Conservation (phyloP, 2,797 vertebrate genomes). For the Threskiornis aethiopicus region DNA sequence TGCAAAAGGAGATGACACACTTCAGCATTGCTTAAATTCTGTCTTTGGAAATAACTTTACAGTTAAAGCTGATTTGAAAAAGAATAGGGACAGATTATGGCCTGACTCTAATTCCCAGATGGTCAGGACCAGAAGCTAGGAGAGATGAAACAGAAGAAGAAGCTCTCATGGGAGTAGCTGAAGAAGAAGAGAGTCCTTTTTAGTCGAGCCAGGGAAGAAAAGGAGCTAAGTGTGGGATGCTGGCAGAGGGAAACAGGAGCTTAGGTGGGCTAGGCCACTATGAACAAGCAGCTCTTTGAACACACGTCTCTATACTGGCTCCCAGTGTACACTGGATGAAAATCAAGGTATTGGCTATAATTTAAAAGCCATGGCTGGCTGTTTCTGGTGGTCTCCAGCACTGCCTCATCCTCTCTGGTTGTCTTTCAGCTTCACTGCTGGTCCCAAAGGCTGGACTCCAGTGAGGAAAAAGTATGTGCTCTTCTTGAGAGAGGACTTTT, state of each 20-base stretch:
- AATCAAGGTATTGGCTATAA: slow-evolving; percentile 14
- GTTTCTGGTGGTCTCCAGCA: not conserved
- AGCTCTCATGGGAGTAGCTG: not conserved
- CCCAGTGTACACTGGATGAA: not conserved
- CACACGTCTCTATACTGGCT: not conserved
- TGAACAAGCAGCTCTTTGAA: slow-evolving; percentile 24
- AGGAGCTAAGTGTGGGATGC: not conserved
- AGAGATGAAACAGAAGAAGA: slow-evolving; percentile 13
- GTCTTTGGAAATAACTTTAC: not conserved
- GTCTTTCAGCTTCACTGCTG: not conserved
- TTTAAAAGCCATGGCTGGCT: not conserved
- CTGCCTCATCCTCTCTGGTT: not conserved
- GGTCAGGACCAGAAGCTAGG: not conserved
- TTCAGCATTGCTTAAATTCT: not conserved
- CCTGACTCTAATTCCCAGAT: not conserved
- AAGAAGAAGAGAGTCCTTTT: not conserved
- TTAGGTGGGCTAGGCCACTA: not conserved
- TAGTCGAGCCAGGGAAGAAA: not conserved
- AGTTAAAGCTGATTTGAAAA: not conserved
- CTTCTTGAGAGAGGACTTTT: not conserved
- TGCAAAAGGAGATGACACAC: not conserved
- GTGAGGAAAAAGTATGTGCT: not conserved
- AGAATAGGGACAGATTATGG: not conserved
- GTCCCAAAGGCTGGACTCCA: not conserved
- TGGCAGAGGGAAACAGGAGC: not conserved